Evolutionary conservation across 2,797 vertebrate species (phyloP).

Genomic region (Pelobates cultripes): DNA sequence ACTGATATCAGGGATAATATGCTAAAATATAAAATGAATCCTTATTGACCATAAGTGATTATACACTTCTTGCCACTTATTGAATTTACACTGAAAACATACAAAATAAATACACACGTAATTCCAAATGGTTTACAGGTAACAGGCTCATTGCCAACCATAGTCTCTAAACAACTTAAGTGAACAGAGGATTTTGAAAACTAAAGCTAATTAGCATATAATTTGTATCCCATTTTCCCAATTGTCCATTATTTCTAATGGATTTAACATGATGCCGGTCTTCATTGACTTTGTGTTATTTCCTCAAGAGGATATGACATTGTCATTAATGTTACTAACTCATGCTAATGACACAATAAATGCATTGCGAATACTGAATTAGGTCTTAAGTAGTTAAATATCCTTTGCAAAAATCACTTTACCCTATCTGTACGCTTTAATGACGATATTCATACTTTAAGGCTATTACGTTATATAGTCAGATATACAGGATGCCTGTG

Average conservation of each 20-base stretch:
- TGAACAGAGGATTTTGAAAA: not conserved
- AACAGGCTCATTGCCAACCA: not conserved
- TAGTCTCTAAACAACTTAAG: not conserved
- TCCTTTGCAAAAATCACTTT: not conserved
- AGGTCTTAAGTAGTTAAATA: slow-evolving; percentile 8
- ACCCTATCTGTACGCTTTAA: not conserved
- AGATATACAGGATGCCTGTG: not conserved
- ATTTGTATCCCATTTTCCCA: not conserved
- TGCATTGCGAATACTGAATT: slow-evolving; percentile 2
- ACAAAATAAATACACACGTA: too few species aligned
- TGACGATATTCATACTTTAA: not conserved
- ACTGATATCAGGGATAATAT: too few species aligned
- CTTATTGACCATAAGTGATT: too few species aligned
- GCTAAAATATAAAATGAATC: too few species aligned
- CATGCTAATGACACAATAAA: slow-evolving; percentile 22
- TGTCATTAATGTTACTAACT: slow-evolving; percentile 25
- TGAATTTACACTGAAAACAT: too few species aligned
- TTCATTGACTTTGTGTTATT: not conserved
- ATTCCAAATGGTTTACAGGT: not conserved
- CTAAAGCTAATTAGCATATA: not conserved
- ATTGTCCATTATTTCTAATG: slow-evolving; percentile 7
- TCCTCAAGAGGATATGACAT: slow-evolving; percentile 5
- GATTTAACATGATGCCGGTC: not conserved
- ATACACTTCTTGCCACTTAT: too few species aligned
- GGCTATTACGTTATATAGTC: not conserved